Base-by-base conservation (phyloP, 2,113 vertebrate species). In the Equus przewalskii region DNA sequence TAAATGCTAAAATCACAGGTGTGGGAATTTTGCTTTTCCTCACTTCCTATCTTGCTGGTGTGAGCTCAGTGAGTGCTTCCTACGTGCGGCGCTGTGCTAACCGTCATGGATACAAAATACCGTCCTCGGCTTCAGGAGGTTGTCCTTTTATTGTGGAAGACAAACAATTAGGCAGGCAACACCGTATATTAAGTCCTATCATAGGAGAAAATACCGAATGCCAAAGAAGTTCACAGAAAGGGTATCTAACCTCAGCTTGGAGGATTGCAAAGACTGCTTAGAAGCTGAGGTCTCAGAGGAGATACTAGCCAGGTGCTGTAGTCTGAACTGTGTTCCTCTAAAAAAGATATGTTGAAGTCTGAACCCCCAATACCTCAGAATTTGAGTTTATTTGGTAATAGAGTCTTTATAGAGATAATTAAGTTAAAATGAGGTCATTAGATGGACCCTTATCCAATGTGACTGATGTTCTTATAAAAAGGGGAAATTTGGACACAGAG, bases 1-100 rank as follows among this genome's bases (percentile, higher is more conserved):
- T 67, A 95, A 94, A 75, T 85, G 51, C 36, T 85, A 81, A 84
- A 89, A 72, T 82, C 80, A 80, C 6, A 30, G 22, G 12, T 81
- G 14, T 0, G 8, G 15, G 86, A 81, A 16, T 79, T 41, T 33
- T 64, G 26, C 56, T 44, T 44, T n/a, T 73, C 28, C 58, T 76
- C 36, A 41, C 33, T 78, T 78, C 24, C 2, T 80, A 26, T 30
- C 51, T 70, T 33, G 7, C 18, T 80, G 11, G 3, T n/a, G 11
- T 51, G 46, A 44, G n/a, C 46, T 84, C n/a, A 78, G 11, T 14
- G 30, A 51, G 22, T 49, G 4, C 30, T 87, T 7, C 13, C 46
- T 26, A 0, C 0, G 2, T 41, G 7, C 62, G 3, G 46, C 28
- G 28, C 28, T 14, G 18, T n/a, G 33, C 14, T 58, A n/a, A 69